These are phyloP conservation scores for Oreohelix idahoensis DNA, from an alignment of 1,140 invertebrate species.

Conservation along the genomic window DNA sequence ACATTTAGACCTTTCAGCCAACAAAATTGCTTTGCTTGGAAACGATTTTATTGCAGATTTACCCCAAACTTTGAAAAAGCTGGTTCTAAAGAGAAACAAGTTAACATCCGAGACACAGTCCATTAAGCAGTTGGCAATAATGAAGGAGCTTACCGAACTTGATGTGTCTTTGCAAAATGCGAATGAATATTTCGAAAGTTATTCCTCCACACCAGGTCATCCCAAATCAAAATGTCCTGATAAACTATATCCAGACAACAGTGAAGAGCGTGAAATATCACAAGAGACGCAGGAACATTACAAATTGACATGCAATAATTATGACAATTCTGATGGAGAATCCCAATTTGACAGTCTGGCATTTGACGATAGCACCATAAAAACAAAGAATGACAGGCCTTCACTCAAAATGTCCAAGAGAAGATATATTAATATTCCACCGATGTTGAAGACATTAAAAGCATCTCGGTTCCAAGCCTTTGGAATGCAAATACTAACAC, in stretches of 20 bases:
- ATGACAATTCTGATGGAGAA: no score
- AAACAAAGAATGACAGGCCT: no score
- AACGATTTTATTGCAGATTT: neutral
- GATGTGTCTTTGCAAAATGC: neutral
- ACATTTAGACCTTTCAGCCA: neutral
- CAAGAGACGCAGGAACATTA: no score
- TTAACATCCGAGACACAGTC: neutral
- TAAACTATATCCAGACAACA: no score
- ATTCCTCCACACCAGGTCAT: no score
- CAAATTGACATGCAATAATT: no score
- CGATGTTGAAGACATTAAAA: neutral
- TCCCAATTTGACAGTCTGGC: no score
- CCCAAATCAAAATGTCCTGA: no score
- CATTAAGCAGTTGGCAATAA: neutral
- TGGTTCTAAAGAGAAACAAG: slow-evolving; percentile 6
- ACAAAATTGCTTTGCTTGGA: neutral
- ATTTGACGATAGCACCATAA: no score
- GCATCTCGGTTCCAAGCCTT: neutral
- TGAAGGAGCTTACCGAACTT: neutral
- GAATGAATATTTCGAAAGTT: no score
- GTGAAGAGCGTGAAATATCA: no score
- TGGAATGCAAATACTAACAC: neutral
- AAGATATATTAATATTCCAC: neutral
- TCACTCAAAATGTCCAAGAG: no score
- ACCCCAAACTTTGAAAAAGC: neutral